Evolutionary conservation across 2,797 vertebrate species (phyloP).

Genomic region (Calcarius lapponicus): DNA sequence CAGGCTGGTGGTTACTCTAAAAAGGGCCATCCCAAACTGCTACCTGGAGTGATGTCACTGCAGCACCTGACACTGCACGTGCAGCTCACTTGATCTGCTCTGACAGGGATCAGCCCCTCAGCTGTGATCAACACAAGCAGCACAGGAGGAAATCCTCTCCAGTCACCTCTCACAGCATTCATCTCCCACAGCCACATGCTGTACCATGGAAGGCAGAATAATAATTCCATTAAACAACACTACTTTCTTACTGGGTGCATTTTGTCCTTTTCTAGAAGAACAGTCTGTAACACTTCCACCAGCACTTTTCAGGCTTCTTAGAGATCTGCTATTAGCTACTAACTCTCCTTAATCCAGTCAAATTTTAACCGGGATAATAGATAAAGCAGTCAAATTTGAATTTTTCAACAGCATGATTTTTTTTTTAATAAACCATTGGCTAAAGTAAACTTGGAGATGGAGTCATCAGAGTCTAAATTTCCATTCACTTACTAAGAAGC

Average conservation of each 20-base stretch:
- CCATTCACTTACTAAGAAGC: neutral
- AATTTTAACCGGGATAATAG: neutral
- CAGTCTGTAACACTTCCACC: neutral
- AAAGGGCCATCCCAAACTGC: neutral
- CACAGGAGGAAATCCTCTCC: neutral
- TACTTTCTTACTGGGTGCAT: neutral
- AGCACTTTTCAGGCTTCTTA: neutral
- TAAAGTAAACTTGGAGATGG: neutral
- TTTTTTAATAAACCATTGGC: neutral
- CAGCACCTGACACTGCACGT: fast-evolving
- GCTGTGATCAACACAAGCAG: neutral
- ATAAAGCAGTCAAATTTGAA: neutral
- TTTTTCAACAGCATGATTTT: neutral
- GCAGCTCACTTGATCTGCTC: neutral
- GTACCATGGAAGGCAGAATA: fast-evolving
- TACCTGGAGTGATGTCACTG: neutral
- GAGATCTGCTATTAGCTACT: neutral
- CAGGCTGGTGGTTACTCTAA: neutral
- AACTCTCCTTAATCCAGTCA: neutral
- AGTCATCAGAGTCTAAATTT: neutral
- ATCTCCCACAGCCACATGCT: neutral
- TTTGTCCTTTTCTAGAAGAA: neutral
- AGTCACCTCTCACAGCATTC: neutral
- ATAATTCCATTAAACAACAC: neutral
- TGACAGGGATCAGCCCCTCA: neutral